phyloP scores from a whole-genome alignment of 2,797 vertebrate genomes.

The Ceryle rudis region DNA sequence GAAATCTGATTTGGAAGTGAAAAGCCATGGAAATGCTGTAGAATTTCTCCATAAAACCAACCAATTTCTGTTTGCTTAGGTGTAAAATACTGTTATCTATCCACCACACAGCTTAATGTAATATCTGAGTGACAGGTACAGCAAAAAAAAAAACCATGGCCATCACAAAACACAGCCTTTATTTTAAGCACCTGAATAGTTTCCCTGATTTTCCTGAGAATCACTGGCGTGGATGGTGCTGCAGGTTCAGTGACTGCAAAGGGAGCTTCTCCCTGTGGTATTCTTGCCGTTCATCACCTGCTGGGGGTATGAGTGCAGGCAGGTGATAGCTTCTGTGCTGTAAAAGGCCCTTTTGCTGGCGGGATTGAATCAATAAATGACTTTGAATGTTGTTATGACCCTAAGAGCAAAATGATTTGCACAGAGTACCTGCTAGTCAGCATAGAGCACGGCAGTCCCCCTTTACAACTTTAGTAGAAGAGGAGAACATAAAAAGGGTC shows the following conservation, averaged over 20 bases:
- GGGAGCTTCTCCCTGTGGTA: neutral
- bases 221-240: neutral
- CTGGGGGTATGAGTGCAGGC: neutral
- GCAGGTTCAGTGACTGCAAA: neutral
- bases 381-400: neutral
- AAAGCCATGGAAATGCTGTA: neutral
- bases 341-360: neutral
- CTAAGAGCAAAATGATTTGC: neutral
- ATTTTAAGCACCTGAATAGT: neutral
- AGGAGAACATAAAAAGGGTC: neutral
- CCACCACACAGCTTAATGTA: neutral
- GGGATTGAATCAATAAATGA: slow-evolving; percentile 2
- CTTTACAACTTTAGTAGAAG: slow-evolving; percentile 15
- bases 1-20: neutral
- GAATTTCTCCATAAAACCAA: neutral
- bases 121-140: neutral
- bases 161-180: neutral
- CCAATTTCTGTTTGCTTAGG: neutral
- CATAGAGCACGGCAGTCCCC: neutral
- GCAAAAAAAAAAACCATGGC: neutral
- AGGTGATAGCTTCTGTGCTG: neutral
- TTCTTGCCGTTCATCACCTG: neutral
- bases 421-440: neutral
- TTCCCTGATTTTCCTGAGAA: neutral
- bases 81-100: neutral